phyloP scores from a whole-genome alignment of 2,888 invertebrate species.

The Neoaliturus tenellus region DNA sequence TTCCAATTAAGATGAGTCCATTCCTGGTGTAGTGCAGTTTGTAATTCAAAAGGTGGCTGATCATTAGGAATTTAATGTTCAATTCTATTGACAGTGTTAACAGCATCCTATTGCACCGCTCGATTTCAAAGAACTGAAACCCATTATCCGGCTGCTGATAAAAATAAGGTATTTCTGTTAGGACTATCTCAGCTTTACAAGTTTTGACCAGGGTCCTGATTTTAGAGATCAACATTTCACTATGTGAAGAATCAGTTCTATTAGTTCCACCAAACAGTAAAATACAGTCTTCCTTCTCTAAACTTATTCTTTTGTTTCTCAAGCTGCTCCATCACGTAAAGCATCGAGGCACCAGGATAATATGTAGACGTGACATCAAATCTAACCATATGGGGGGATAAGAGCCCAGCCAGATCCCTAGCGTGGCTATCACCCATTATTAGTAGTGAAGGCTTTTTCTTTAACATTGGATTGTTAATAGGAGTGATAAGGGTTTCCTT shows the following conservation, averaged over 20 bases:
- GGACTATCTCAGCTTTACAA: not conserved
- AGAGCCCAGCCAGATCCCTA: too few relatives aligned
- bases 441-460: too few relatives aligned
- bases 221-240: not conserved
- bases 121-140: not conserved
- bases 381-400: too few relatives aligned
- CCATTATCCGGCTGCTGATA: slow-evolving; percentile 3
- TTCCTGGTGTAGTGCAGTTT: not conserved
- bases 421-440: too few relatives aligned
- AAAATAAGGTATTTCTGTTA: not conserved
- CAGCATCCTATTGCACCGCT: not conserved
- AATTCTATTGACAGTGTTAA: not conserved
- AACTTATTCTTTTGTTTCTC: too few relatives aligned
- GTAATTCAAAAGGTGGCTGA: not conserved
- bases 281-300: not conserved
- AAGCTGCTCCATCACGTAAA: too few relatives aligned
- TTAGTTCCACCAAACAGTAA: not conserved
- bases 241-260: not conserved
- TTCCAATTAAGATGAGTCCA: not conserved
- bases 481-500: too few relatives aligned
- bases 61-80: not conserved
- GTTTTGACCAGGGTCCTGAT: not conserved
- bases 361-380: too few relatives aligned
- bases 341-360: too few relatives aligned
- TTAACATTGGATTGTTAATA: too few relatives aligned